A percentile compares a stretch with the other conserved stretches of the same genome.
These are phyloP conservation scores for Bhutanitis thaidina DNA, from an alignment of 2,888 invertebrate species.

Conservation along the genomic window DNA sequence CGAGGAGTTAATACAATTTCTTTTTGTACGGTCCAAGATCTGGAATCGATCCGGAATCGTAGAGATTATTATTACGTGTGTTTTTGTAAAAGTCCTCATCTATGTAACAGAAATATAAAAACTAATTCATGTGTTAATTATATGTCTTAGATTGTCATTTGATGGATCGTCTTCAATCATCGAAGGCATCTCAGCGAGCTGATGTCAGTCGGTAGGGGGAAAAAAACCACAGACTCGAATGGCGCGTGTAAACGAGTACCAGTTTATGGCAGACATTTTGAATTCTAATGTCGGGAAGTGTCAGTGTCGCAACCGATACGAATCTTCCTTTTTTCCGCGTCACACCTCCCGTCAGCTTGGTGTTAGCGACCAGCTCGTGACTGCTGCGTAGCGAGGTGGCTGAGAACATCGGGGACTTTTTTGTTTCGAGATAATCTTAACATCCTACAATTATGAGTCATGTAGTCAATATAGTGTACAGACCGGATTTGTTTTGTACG, in stretches of 20 bases:
- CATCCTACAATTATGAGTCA: not conserved
- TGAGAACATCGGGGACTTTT: not conserved
- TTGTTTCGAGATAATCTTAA: not conserved
- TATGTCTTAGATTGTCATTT: not conserved
- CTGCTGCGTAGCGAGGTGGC: not conserved
- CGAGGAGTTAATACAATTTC: no score
- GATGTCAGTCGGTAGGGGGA: not conserved
- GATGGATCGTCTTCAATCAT: conserved; percentile 12
- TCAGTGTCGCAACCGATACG: conserved; percentile 6
- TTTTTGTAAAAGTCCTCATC: no score
- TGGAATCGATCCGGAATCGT: no score
- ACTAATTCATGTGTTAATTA: no score
- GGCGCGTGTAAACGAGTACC: conserved; percentile 6
- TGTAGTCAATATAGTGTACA: not conserved
- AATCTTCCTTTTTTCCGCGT: conserved; percentile 8
- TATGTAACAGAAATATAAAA: no score
- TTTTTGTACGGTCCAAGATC: no score
- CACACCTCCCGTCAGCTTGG: conserved; percentile 4
- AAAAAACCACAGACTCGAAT: conserved; percentile 6
- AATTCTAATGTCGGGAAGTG: conserved; percentile 12
- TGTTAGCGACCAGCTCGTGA: not conserved
- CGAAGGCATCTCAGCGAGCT: not conserved
- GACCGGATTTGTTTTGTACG: no score
- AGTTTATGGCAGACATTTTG: conserved; percentile 6
- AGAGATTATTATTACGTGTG: no score